Evolutionary conservation across 2,888 invertebrate genomes (phyloP), one percentile per base, ranked within the genome.

Genomic region (Scrobipalpa atriplicella): DNA sequence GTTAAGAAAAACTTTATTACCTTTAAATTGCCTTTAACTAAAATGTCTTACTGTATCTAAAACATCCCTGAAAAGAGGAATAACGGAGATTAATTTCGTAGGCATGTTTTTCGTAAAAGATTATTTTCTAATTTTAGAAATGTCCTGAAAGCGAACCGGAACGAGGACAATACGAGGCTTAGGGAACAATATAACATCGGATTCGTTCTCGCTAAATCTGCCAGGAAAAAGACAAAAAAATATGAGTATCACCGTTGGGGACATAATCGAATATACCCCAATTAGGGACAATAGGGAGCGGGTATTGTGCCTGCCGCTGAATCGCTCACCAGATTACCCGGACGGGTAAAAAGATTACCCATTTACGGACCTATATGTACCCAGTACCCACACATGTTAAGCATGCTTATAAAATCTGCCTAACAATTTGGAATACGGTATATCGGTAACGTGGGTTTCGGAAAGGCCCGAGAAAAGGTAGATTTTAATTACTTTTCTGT

Each of bases 211-310:
- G 51, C 51, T 2, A 63, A 63, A 51, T 51, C 63, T 63, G 36
- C 39, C 36, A 21, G 36, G 18, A 29, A 21, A 63, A 51, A 63
- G 36, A 36, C 63, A 29, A 65, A 67, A n/a, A 60, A 64, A 62
- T 36, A 61, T 29, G 52, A 51, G 36, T 51, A 39, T 60, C 36
- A 64, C 38, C 38, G 18, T 19, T 51, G 43, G 62, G 41, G 58
- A 64, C 62, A 58, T 66, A 65, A 65, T 66, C 66, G 68, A 65
- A 68, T 66, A 64, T 68, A 65, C 68, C 66, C 66, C 66, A 68
- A 66, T 68, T 68, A 68, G 62, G 66, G 65, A 64, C 68, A 66
- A 66, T 64, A 39, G 66, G 66, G 62, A 13, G 43, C 36, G 60
- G 47, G 65, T 54, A 66, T 66, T 65, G 66, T 66, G 66, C n/a